Evolutionary conservation across 2,797 vertebrate species (phyloP), one percentile per base, ranked within the genome.

Genomic region (Microctenopoma steveboyesi): DNA sequence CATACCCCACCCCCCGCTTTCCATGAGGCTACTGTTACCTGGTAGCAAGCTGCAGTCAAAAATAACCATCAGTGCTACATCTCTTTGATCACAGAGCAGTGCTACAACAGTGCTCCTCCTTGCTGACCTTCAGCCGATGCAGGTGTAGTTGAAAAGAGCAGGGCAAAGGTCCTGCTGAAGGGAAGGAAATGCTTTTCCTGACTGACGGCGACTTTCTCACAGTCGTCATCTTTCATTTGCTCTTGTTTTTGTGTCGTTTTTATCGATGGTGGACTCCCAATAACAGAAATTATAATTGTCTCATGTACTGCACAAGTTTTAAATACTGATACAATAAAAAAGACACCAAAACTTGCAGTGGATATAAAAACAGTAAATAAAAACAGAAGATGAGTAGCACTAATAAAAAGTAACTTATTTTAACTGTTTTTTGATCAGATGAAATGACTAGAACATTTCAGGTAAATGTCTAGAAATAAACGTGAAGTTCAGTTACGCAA

Each of bases 1-100:
- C 39, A 52, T 22, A 61, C 16, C 59, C 53, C n/a, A 28, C 22
- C 16, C 50, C 18, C 51, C 46, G 37, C 70, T 50, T 46, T 61
- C 51, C 57, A 25, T 46, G 43, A 52, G 68, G 75, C 68, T 78
- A 64, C 72, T 61, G 72, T 80, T 84, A 74, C 82, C 72, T 66
- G 58, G 28, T 47, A 45, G 68, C 51, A 65, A 67, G 69, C 76
- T 48, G 64, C 46, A 58, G 72, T 79, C 74, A 69, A 52, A 84
- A 84, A 85, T 81, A 82, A 76, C 72, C 3, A 15, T 54, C 42
- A 77, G 43, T 37, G 73, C 73, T 52, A 55, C 46, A 25, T 49
- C 39, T 46, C 55, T 76, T 64, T 51, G 75, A 72, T 67, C 59
- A 70, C 48, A 2, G 67, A 69, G 76, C 39, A 48, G 12, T 39